A percentile compares a stretch with the other conserved stretches of the same genome.
phyloP scores from a whole-genome alignment of 2,888 invertebrate genomes.

The Coenonympha arcania region DNA sequence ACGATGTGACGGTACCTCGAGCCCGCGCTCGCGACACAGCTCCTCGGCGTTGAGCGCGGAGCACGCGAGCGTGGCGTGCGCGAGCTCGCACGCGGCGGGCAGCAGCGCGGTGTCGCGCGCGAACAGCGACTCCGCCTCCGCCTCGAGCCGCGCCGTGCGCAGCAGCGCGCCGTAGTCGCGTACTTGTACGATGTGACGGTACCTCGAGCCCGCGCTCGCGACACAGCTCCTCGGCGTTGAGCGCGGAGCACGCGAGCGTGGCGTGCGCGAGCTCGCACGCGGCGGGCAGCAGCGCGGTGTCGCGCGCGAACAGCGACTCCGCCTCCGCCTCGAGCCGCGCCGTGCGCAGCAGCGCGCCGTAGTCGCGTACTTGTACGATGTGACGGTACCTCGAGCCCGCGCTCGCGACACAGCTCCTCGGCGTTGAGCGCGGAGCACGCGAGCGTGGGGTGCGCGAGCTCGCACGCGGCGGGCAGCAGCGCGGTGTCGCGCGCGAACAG shows the following conservation, averaged over 20 bases:
- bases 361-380: constrained; percentile 99
- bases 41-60: constrained; percentile 99
- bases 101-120: constrained; percentile 75
- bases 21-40: constrained; percentile 91
- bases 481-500: constrained; percentile 78
- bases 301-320: too few relatives aligned
- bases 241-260: too few relatives aligned
- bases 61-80: constrained; percentile 96
- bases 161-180: constrained; percentile 97
- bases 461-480: constrained; percentile 91
- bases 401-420: constrained; percentile 95
- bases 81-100: constrained; percentile 93
- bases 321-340: too few relatives aligned
- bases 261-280: too few relatives aligned
- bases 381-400: constrained; percentile 91
- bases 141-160: constrained; percentile 94
- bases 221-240: too few relatives aligned
- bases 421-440: constrained; percentile 97
- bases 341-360: too few relatives aligned
- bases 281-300: too few relatives aligned
- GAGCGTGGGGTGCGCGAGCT: constrained; percentile 96
- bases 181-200: too few relatives aligned
- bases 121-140: constrained; percentile 93
- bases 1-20: too few relatives aligned
- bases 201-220: too few relatives aligned